Evolutionary conservation across 2,113 vertebrate genomes (phyloP), one percentile per base, ranked within the genome.

Genomic region (Emydura subglobosa): DNA sequence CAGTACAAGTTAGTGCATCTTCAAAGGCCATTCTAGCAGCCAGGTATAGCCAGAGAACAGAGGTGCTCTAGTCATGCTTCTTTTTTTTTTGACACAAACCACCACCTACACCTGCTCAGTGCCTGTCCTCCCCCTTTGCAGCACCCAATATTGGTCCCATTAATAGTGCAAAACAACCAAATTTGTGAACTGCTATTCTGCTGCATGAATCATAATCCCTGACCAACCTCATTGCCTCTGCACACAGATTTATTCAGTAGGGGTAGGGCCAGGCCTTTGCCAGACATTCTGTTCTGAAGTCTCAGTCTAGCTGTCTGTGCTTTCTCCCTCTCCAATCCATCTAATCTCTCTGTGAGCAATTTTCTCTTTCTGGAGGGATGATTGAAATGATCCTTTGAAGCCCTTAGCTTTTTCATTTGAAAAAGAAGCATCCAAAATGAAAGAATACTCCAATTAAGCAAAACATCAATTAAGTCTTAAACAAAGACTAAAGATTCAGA

Each of bases 341-440:
- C 96, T 96, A 86, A 95, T 97, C 94, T 95, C 39, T 9, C 91
- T 84, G 68, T 68, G 61, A 93, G 42, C 85, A 89, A 94, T 96
- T 96, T 96, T 95, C 88, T 94, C 88, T 94, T 94, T 78, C 89
- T 93, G 78, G 25, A 80, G 53, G 82, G 90, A 85, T 89, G 91
- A 96, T n/a, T 86, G 94, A 95, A 96, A 87, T 2, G 61, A 92
- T 94, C 91, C 88, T 97, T 96, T 97, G 95, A 97, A 96, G 95
- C 91, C 91, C 76, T 57, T 22, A 42, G 80, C 85, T 96, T 92
- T 97, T 93, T 96, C 55, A 7, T 82, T 94, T 93, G 24, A 68
- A 90, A 89, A 85, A 49, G 22, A 86, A 57, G 29, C 39, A 1
- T 61, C 1, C 81, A 72, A 96, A 96, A 1, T n/a, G 72, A 94